phyloP scores from a whole-genome alignment of 2,888 invertebrate species.

The Orthonevra nobilis region DNA sequence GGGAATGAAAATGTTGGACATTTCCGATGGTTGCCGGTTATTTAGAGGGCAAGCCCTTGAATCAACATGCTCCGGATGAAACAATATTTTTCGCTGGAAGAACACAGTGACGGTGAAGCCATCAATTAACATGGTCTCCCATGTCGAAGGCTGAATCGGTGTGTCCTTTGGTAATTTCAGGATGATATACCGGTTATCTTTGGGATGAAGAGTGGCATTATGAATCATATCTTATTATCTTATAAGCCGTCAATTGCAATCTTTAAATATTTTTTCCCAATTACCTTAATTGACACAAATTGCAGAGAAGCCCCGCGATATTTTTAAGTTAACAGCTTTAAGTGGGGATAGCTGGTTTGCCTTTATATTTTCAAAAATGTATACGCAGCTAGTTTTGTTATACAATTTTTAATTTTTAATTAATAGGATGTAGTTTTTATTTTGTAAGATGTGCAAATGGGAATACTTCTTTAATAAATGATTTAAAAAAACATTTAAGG shows the following conservation, averaged over 20 bases:
- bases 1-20: constrained; percentile 54
- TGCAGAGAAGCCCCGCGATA: too few species aligned
- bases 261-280: constrained; percentile 39
- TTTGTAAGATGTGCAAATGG: too few species aligned
- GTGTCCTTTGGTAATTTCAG: constrained; percentile 59
- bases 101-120: constrained; percentile 42
- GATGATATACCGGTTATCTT: constrained; percentile 12
- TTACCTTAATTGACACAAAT: constrained; percentile 45
- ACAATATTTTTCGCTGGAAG: constrained; percentile 35
- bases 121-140: constrained; percentile 63
- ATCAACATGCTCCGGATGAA: constrained; percentile 16
- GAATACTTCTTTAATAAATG: too few species aligned
- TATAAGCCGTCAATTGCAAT: constrained; percentile 34
- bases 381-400: too few species aligned
- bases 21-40: constrained; percentile 38
- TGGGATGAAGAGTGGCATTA: constrained; percentile 42
- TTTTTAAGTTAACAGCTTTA: too few species aligned
- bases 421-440: too few species aligned
- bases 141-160: constrained; percentile 53
- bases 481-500: too few species aligned
- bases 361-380: too few species aligned
- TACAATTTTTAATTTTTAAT: too few species aligned
- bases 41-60: constrained; percentile 40
- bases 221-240: constrained; percentile 52
- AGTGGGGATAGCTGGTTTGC: too few species aligned